Evolutionary conservation across 2,113 vertebrate species (phyloP).

Genomic region (Uria aalge): DNA sequence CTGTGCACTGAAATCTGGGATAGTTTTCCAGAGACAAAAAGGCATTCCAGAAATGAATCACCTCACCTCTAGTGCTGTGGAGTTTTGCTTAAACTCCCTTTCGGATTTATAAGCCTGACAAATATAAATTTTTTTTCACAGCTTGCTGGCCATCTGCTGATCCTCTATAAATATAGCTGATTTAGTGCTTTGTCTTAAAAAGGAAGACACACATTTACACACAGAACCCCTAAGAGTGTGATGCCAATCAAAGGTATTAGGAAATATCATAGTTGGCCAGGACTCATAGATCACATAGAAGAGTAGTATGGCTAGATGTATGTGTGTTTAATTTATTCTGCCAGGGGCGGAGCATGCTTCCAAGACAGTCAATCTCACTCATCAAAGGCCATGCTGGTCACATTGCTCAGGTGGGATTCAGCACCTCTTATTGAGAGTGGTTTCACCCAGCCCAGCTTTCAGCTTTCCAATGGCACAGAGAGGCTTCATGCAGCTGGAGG

Average conservation of each 20-base stretch:
- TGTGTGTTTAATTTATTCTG: not conserved
- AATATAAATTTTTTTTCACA: not conserved
- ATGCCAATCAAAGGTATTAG: not conserved
- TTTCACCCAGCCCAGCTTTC: not conserved
- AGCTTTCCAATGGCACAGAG: not conserved
- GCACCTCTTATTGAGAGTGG: not conserved
- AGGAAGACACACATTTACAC: not conserved
- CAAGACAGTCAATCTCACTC: not conserved
- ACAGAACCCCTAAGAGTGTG: not conserved
- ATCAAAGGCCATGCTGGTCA: not conserved
- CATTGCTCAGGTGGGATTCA: not conserved
- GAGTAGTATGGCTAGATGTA: not conserved
- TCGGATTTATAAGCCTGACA: conserved; percentile 33
- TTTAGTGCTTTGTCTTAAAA: conserved; percentile 18
- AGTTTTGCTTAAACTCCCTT: not conserved
- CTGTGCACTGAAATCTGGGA: not conserved
- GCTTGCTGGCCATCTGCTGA: conserved; percentile 58
- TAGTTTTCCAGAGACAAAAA: not conserved
- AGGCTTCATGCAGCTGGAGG: not conserved
- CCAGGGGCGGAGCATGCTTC: not conserved
- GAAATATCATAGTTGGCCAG: not conserved
- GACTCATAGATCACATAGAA: not conserved
- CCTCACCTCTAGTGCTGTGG: not conserved
- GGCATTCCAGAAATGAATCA: not conserved
- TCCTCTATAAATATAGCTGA: conserved; percentile 32